Evolutionary conservation across 2,113 vertebrate genomes (phyloP), one percentile per base, ranked within the genome.

Genomic region (Gavia stellata): DNA sequence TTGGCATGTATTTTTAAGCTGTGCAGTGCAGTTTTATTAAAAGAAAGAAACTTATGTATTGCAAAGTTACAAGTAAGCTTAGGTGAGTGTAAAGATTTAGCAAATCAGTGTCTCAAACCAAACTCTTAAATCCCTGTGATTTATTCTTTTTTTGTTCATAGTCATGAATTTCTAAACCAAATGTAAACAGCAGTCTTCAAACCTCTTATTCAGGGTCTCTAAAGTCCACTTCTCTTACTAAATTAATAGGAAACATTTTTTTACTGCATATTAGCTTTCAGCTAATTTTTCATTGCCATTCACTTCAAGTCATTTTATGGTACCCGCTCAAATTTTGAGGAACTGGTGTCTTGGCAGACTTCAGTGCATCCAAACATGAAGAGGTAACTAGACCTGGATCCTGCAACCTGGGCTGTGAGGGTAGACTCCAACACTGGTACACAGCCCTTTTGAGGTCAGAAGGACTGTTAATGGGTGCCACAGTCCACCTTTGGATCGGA

Each of bases 211-310:
- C 72, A 52, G 34, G 24, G 28, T 92, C 47, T 92, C 65, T 53
- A 4, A 92, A 89, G 23, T 89, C 68, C 40, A 68, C 20, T 95
- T 94, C 40, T 87, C 17, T 45, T 49, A 65, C 56, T 75, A 86
- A 86, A 96, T 84, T 75, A 91, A 68, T 61, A 78, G 92, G 68
- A 74, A 92, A 47, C 17, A 38, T 91, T 95, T 91, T 91, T 89
- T 95, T 96, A 95, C 91, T 96, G 81, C 6, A 0, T 96, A 94
- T 97, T 97, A 98, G 95, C 91, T 97, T 94, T 92, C 68, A 97
- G 91, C 83, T 98, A 94, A 98, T 98, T 98, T 97, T 95, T 97
- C 96, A 95, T 88, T 90, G 92, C 89, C 59, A 65, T 95, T 97
- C 81, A 87, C 93, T 83, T 86, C 50, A 88, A 96, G 85, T 94